Evolutionary conservation across 2,797 vertebrate species (phyloP).

Genomic region (Tragopan temminckii): DNA sequence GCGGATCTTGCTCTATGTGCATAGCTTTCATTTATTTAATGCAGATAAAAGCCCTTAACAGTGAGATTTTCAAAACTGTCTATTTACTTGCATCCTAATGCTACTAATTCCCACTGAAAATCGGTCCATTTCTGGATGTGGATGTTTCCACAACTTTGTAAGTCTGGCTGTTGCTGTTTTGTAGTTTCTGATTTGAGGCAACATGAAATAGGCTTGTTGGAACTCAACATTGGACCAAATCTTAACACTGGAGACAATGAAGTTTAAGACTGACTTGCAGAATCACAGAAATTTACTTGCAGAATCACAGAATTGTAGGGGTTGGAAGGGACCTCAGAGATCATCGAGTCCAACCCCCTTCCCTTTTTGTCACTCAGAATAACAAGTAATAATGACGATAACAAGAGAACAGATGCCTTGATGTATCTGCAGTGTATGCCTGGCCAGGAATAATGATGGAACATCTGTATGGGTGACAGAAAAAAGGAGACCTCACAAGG

Average conservation of each 20-base stretch:
- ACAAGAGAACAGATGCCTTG: background rate
- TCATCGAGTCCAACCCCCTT: too few species aligned
- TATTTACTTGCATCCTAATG: background rate
- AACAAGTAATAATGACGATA: background rate
- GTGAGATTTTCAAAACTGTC: background rate
- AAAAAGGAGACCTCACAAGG: background rate
- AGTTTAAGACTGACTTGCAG: background rate
- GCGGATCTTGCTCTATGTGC: background rate
- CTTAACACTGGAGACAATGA: background rate
- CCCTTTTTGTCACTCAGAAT: background rate
- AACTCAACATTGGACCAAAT: background rate
- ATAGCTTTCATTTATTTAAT: background rate
- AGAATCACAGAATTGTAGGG: too few species aligned
- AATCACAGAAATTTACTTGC: too few species aligned
- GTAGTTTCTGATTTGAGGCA: background rate
- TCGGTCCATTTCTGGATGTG: background rate
- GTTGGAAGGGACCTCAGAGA: too few species aligned
- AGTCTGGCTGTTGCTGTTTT: background rate
- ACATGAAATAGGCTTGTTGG: background rate
- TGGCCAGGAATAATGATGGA: background rate
- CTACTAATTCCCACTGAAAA: background rate
- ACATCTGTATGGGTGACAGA: background rate
- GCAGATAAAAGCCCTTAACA: background rate
- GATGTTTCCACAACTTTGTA: background rate
- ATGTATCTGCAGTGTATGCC: background rate